These are phyloP conservation scores for Tokudaia tokunoshimensis DNA, from an alignment of 2,797 vertebrate species.

Conservation along the genomic window DNA sequence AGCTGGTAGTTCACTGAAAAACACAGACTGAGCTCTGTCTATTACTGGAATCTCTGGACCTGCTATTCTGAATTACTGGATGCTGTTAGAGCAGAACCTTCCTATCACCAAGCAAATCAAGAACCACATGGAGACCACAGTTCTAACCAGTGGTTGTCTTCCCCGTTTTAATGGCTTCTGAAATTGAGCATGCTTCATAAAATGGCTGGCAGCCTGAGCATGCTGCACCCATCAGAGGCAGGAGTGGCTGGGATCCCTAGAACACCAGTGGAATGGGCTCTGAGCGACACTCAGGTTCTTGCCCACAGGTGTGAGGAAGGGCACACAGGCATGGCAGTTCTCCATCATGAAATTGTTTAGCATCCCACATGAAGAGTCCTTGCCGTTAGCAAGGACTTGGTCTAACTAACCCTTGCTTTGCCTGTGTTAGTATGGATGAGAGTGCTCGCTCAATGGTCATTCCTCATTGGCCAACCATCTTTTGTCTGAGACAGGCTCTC, in stretches of 20 bases:
- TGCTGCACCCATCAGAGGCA: background rate
- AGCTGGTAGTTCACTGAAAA: background rate
- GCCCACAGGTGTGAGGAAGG: background rate
- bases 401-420: background rate
- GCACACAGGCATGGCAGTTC: too few species aligned
- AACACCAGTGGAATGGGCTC: background rate
- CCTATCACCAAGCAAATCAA: background rate
- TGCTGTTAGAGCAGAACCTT: conserved; percentile 21
- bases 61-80: background rate
- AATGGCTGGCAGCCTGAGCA: background rate
- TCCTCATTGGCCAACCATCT: too few species aligned
- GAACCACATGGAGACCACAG: conserved; percentile 15
- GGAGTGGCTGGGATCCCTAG: background rate
- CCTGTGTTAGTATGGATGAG: background rate
- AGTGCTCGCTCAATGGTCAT: background rate
- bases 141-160: conserved; percentile 23
- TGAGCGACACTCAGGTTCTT: background rate
- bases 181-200: conserved; percentile 51
- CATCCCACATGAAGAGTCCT: background rate
- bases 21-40: background rate
- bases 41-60: background rate
- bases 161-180: background rate
- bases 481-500: background rate
- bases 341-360: background rate
- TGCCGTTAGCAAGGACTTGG: background rate